Evolutionary conservation across 1,140 invertebrate species (phyloP).

Genomic region (Panagrolaimus sp.): DNA sequence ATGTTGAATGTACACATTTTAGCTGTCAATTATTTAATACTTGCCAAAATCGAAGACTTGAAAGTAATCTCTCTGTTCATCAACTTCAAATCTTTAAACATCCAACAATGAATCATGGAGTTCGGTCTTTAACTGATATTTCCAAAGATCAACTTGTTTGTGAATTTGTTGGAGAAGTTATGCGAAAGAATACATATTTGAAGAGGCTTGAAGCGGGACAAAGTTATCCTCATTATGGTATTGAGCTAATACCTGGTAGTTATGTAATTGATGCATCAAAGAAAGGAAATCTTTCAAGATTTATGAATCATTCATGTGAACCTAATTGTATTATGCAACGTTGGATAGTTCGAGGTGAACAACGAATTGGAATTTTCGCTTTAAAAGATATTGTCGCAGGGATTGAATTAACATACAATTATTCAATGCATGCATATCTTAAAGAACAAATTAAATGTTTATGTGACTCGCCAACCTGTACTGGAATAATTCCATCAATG

Average conservation of each 20-base stretch:
- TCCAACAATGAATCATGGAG: slow-evolving; percentile 13
- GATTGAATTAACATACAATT: slow-evolving; percentile 63
- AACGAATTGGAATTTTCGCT: slow-evolving; percentile 88
- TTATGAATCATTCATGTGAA: slow-evolving; percentile 94
- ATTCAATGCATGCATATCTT: slow-evolving; percentile 6
- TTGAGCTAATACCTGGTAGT: slow-evolving; percentile 73
- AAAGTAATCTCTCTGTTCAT: slow-evolving; percentile 25
- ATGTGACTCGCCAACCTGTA: slow-evolving; percentile 17
- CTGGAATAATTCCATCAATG: slow-evolving; percentile 17
- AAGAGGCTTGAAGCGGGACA: background rate
- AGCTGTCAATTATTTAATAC: slow-evolving; percentile 20
- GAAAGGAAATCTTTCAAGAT: slow-evolving; percentile 87
- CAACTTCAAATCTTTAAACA: slow-evolving; percentile 25
- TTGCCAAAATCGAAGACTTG: slow-evolving; percentile 33
- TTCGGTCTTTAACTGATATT: slow-evolving; percentile 18
- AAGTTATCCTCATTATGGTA: slow-evolving; percentile 16
- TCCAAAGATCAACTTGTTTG: slow-evolving; percentile 29
- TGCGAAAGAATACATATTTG: slow-evolving; percentile 86
- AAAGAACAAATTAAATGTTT: slow-evolving; percentile 6
- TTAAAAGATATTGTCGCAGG: slow-evolving; percentile 74
- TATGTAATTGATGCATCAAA: slow-evolving; percentile 92
- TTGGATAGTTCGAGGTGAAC: slow-evolving; percentile 79
- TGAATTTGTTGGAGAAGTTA: slow-evolving; percentile 93
- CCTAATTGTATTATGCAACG: slow-evolving; percentile 99
- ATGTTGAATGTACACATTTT: background rate